Conservation (phyloP, 2,797 vertebrate genomes). For the Esox masquinongy region DNA sequence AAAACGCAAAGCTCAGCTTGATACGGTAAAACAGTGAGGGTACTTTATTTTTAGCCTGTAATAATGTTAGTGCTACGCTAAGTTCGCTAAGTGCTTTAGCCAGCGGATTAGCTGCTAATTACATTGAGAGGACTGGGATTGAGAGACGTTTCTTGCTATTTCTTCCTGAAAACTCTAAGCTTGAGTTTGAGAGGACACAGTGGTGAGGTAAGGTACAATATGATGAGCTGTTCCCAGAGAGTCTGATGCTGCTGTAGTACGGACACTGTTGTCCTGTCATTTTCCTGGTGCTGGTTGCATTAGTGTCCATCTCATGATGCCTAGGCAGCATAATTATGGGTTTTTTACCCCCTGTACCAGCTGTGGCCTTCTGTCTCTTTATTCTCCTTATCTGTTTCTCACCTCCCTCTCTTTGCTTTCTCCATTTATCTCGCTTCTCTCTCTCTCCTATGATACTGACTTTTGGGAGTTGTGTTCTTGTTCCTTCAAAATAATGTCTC, state of each 20-base stretch:
- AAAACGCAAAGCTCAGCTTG: conserved; percentile 26
- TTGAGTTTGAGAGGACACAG: background rate
- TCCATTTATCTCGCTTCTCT: conserved; percentile 15
- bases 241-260: background rate
- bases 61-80: conserved; percentile 39
- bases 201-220: background rate
- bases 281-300: background rate
- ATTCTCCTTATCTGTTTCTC: background rate
- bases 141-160: background rate
- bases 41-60: conserved; percentile 23
- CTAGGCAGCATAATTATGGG: background rate
- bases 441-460: background rate
- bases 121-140: background rate
- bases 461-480: conserved; percentile 22
- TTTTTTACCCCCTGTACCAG: background rate
- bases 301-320: background rate
- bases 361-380: background rate
- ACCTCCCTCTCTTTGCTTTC: background rate
- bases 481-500: background rate
- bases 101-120: background rate
- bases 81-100: background rate
- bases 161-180: background rate
- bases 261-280: background rate
- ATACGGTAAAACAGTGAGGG: conserved; percentile 39
- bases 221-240: background rate